A percentile compares a stretch with the other conserved stretches of the same genome.
Conservation (phyloP, 2,888 invertebrate species). For the Galerucella calmariensis region DNA sequence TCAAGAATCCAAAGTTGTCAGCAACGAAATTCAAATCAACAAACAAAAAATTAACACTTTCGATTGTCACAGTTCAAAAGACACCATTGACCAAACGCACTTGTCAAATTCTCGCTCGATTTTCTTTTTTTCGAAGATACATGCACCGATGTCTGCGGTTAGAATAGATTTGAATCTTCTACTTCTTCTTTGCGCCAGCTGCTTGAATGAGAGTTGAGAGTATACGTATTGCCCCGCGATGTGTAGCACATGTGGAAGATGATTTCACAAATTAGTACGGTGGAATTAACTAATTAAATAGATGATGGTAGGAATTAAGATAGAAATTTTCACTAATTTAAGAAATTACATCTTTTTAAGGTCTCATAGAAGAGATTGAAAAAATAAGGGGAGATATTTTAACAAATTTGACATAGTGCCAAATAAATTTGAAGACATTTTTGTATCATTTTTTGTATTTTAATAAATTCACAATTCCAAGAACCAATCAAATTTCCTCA, state of each 20-base stretch:
- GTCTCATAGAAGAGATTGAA: no score
- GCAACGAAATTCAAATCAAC: conserved; percentile 33
- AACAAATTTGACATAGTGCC: no score
- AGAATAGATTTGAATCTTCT: conserved; percentile 17
- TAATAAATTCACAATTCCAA: no score
- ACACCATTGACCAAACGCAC: conserved; percentile 22
- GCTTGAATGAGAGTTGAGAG: conserved; percentile 9
- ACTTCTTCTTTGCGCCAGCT: neutral
- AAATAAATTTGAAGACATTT: no score
- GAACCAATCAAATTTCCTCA: no score
- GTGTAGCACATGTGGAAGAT: conserved; percentile 20
- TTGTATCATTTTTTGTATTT: no score
- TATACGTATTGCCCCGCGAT: neutral
- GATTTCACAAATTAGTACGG: conserved; percentile 20
- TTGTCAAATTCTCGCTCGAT: conserved; percentile 9
- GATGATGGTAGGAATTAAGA: neutral
- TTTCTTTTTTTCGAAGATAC: conserved; percentile 26
- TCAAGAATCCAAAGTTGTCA: conserved; percentile 36
- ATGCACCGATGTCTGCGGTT: conserved; percentile 25
- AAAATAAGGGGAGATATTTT: no score
- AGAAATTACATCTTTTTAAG: no score
- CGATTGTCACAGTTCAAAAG: conserved; percentile 39
- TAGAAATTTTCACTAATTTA: conserved; percentile 5
- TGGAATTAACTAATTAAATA: neutral
- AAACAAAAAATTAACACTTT: conserved; percentile 38